Evolutionary conservation across 2,113 vertebrate species (phyloP).

Genomic region (Ochotona curzoniae): DNA sequence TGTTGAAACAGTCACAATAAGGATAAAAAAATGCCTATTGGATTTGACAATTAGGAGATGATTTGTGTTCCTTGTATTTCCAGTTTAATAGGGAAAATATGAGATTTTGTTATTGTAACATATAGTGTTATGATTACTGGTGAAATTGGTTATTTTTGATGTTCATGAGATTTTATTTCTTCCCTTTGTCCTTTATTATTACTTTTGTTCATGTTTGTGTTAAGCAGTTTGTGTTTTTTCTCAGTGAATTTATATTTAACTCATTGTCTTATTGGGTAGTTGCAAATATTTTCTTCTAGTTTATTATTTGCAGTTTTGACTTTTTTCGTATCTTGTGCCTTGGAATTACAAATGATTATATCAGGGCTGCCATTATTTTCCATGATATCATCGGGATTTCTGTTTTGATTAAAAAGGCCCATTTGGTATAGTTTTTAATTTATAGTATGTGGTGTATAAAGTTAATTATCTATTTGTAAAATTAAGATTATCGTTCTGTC

Average conservation of each 20-base stretch:
- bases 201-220: neutral
- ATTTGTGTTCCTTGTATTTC: neutral
- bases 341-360: neutral
- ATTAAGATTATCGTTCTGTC: neutral
- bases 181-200: neutral
- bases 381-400: neutral
- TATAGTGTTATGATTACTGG: neutral
- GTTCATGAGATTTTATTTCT: neutral
- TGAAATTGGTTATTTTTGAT: constrained; percentile 10
- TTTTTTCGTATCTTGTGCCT: neutral
- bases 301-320: constrained; percentile 1
- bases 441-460: neutral
- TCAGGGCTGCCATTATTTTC: neutral
- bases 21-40: neutral
- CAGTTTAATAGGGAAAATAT: neutral
- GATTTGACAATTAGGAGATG: neutral
- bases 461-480: neutral
- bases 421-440: neutral
- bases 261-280: neutral
- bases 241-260: neutral
- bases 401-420: neutral
- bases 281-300: neutral
- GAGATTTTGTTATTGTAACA: neutral
- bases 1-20: constrained; percentile 19
- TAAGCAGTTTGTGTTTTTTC: neutral